Evolutionary conservation across 1,140 invertebrate genomes (phyloP).

Genomic region (Heliconius eleuchia): DNA sequence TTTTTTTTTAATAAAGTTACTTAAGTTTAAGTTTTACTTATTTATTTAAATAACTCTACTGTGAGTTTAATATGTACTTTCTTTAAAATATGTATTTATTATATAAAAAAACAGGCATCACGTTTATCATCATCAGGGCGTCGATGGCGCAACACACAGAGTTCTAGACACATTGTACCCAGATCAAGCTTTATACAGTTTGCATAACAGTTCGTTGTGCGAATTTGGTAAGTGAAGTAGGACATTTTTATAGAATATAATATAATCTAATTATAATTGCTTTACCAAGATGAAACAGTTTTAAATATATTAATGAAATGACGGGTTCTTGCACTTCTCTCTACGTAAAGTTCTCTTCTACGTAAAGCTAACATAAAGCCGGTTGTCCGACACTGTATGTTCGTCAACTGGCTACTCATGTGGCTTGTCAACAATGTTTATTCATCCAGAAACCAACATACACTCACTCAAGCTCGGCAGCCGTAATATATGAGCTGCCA

Average conservation of each 20-base stretch:
- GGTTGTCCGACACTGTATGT: background rate
- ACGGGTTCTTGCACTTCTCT: background rate
- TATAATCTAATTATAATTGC: background rate
- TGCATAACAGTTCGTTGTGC: constrained; percentile 91
- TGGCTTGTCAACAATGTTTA: constrained; percentile 22
- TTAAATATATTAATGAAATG: background rate
- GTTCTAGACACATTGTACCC: constrained; percentile 87
- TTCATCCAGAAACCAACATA: constrained; percentile 27
- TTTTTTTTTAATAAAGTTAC: no score
- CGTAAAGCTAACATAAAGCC: background rate
- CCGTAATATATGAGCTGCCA: constrained; percentile 26
- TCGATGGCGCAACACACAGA: constrained; percentile 87
- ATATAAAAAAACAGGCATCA: constrained; percentile 82
- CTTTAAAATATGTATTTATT: background rate
- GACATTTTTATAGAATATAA: background rate
- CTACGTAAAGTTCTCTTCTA: no score
- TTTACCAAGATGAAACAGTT: background rate
- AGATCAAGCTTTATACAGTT: constrained; percentile 88
- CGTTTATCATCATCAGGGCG: constrained; percentile 91
- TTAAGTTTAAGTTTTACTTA: no score
- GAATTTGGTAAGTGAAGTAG: constrained; percentile 84
- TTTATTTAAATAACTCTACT: no score
- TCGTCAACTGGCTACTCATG: constrained; percentile 3
- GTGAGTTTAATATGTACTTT: no score
- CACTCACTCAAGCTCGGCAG: constrained; percentile 26